phyloP scores from a whole-genome alignment of 2,113 vertebrate species.

The Dasyurus viverrinus region DNA sequence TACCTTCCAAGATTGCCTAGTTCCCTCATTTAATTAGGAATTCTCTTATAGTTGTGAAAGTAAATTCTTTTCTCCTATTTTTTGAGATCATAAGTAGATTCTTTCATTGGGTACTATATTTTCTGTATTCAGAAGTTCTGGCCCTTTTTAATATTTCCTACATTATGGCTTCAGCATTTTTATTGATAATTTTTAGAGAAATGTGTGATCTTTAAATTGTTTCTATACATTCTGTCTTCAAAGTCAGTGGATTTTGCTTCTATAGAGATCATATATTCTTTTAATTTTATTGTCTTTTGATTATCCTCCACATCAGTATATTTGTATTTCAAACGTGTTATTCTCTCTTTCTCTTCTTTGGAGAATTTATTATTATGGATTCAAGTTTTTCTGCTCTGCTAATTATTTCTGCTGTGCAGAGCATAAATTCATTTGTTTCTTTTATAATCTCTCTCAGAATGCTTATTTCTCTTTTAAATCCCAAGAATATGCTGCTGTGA shows the following conservation, averaged over 20 bases:
- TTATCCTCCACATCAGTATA: neutral
- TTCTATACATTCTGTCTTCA: neutral
- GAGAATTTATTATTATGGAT: neutral
- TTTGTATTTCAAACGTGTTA: neutral
- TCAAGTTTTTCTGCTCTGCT: neutral
- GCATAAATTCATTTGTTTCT: neutral
- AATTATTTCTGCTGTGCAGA: neutral
- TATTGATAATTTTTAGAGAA: neutral
- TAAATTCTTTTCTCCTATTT: neutral
- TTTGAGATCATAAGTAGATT: neutral
- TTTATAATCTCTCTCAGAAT: neutral
- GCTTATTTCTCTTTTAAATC: neutral
- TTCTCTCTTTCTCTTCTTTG: neutral
- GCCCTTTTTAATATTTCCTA: neutral
- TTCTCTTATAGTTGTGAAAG: neutral
- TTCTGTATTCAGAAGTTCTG: neutral
- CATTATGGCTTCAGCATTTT: neutral
- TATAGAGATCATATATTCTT: neutral
- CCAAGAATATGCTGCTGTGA: neutral
- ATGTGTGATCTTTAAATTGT: neutral
- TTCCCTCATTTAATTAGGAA: neutral
- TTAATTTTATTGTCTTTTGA: neutral
- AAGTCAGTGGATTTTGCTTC: neutral
- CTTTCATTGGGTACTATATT: neutral
- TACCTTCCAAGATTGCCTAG: neutral